A percentile compares a stretch with the other conserved stretches of the same genome.
Evolutionary conservation across 2,113 vertebrate genomes (phyloP).

Genomic region (Bubo bubo): DNA sequence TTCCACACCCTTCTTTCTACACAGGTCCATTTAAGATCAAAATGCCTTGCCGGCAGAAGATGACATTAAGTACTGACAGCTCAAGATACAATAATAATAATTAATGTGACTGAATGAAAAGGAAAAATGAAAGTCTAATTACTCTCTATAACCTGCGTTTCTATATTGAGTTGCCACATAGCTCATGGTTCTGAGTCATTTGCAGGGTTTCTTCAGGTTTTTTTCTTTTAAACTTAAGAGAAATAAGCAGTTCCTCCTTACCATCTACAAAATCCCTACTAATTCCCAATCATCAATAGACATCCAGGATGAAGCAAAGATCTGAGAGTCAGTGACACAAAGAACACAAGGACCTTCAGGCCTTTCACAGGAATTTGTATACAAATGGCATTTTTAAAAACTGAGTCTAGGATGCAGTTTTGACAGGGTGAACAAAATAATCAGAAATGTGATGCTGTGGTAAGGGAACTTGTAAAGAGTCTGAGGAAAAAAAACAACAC

Average conservation of each 20-base stretch:
- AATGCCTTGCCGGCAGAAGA: not conserved
- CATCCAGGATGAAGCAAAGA: not conserved
- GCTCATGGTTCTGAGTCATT: not conserved
- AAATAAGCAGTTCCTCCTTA: not conserved
- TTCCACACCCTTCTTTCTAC: not conserved
- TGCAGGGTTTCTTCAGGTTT: not conserved
- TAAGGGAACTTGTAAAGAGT: not conserved
- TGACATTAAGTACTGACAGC: not conserved
- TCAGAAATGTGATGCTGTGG: not conserved
- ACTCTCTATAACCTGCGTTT: not conserved
- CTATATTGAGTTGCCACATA: not conserved
- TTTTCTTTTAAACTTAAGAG: not conserved
- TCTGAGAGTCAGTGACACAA: not conserved
- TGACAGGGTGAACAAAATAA: not conserved
- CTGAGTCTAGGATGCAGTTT: not conserved
- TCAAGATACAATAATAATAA: not conserved
- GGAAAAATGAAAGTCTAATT: not conserved
- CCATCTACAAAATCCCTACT: not conserved
- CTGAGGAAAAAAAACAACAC: not conserved
- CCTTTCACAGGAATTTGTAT: not conserved
- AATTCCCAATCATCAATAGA: not conserved
- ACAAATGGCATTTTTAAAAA: not conserved
- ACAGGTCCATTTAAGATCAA: not conserved
- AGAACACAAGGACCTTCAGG: not conserved
- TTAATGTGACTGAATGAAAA: not conserved